Conservation (phyloP, 2,797 vertebrate species). For the Novumbra hubbsi region DNA sequence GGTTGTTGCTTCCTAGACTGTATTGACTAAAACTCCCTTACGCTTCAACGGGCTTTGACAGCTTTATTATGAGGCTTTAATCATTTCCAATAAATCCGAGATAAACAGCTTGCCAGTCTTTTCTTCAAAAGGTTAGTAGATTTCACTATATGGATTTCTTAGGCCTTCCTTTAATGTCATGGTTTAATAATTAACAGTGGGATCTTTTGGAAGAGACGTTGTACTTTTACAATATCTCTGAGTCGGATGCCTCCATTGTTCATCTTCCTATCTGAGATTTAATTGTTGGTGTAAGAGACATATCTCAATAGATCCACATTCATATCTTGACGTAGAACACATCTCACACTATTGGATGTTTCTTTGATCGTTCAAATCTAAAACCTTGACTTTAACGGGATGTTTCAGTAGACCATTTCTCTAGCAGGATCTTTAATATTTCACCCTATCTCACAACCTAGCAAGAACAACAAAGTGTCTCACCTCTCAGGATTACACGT, state of each 20-base stretch:
- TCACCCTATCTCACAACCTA: neutral
- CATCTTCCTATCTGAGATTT: slow-evolving; percentile 71
- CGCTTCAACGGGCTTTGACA: slow-evolving; percentile 65
- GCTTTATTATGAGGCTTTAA: slow-evolving; percentile 70
- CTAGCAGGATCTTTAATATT: neutral
- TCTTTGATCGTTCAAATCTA: neutral
- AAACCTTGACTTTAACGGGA: neutral
- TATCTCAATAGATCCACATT: neutral
- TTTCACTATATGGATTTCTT: slow-evolving; percentile 77
- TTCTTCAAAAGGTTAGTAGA: slow-evolving; percentile 76
- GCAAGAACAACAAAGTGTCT: slow-evolving; percentile 57
- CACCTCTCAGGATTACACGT: slow-evolving; percentile 63
- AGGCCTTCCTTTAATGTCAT: slow-evolving; percentile 74
- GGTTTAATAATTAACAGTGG: slow-evolving; percentile 78
- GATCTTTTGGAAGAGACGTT: slow-evolving; percentile 67
- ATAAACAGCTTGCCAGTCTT: slow-evolving; percentile 53
- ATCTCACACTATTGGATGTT: neutral
- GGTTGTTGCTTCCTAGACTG: neutral
- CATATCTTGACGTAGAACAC: slow-evolving; percentile 12
- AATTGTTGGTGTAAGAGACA: slow-evolving; percentile 62
- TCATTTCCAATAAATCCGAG: slow-evolving; percentile 60
- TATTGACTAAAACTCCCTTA: neutral
- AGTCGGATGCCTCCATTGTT: slow-evolving; percentile 67
- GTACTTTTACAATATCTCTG: slow-evolving; percentile 71
- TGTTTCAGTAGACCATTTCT: neutral